Evolutionary conservation across 2,888 invertebrate species (phyloP), one percentile per base, ranked within the genome.

Genomic region (Sminthurinus aureus): DNA sequence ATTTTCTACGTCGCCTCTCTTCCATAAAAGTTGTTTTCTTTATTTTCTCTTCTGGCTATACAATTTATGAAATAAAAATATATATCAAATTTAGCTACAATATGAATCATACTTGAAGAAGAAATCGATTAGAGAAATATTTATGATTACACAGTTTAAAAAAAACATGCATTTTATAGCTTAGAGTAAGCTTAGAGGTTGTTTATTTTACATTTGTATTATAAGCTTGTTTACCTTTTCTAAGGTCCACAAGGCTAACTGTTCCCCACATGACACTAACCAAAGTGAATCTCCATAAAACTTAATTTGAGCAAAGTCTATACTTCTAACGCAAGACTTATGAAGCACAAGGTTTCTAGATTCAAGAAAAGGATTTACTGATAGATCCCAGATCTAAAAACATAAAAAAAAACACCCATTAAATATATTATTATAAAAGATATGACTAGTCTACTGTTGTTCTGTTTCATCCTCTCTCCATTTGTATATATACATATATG

Each of bases 301-400:
- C 24, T 77, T 64, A 38, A 38, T 38, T 12, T 84, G 92, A 0
- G 93, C 92, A 90, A 93, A 93, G 6, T 91, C 87, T 90, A 93
- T 87, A 89, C 91, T 88, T 58, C 92, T 91, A 9, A 93, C 92
- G 74, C 91, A 90, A 18, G 91, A 90, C 85, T 92, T 92, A 90
- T 93, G 93, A 83, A 93, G 91, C 73, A 91, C 90, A 15, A 93
- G 76, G 64, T 87, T 85, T 22, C 26, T 67, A 76, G 87, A 85
- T 83, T 87, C 86, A 1, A 52, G 66, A 20, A 67, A 77, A 79
- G 24, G 77, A 18, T 13, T 50, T 8, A n/a, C 18, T 22, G 26
- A 26, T n/a, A 79, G n/a, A 66, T 66, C 26, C 79, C 79, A 79
- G 26, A 79, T 79, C 78, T 78, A 26, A 51, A 77, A 2, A 77